phyloP scores from a whole-genome alignment of 2,888 invertebrate genomes.

The Thymelicus lineola region DNA sequence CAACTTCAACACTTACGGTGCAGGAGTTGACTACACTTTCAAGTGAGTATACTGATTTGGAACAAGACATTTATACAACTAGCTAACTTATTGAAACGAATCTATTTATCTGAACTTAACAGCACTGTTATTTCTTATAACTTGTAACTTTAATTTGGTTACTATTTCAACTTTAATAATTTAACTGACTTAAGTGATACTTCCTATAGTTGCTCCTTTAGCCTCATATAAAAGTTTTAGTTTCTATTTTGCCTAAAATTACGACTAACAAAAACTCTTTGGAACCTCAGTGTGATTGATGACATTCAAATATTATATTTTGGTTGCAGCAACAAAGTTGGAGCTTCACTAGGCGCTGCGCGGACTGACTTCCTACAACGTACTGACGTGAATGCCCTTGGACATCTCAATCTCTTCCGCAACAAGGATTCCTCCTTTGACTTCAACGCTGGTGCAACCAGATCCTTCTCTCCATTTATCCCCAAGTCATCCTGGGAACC shows the following conservation, averaged over 20 bases:
- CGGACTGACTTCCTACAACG: constrained; percentile 49
- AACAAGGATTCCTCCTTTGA: constrained; percentile 51
- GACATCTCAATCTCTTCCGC: constrained; percentile 51
- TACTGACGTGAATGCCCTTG: constrained; percentile 52
- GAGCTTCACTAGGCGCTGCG: constrained; percentile 47
- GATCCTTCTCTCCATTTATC: constrained; percentile 50
- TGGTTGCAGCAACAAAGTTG: constrained; percentile 50
- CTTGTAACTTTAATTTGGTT: no score
- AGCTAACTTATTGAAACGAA: no score
- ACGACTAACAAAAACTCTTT: no score
- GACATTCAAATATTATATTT: background rate
- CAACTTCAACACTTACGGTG: constrained; percentile 64
- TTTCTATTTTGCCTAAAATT: no score
- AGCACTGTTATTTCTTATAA: no score
- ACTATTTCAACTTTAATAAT: no score
- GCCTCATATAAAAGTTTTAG: no score
- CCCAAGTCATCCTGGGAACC: constrained; percentile 52
- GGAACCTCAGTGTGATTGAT: no score
- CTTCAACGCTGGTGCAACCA: constrained; percentile 50
- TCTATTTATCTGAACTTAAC: no score
- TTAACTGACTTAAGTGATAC: no score
- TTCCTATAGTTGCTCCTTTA: no score
- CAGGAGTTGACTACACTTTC: constrained; percentile 61
- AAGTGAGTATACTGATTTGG: constrained; percentile 52
- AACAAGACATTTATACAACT: no score